Conservation (phyloP, 2,113 vertebrate species). For the Felis chaus region DNA sequence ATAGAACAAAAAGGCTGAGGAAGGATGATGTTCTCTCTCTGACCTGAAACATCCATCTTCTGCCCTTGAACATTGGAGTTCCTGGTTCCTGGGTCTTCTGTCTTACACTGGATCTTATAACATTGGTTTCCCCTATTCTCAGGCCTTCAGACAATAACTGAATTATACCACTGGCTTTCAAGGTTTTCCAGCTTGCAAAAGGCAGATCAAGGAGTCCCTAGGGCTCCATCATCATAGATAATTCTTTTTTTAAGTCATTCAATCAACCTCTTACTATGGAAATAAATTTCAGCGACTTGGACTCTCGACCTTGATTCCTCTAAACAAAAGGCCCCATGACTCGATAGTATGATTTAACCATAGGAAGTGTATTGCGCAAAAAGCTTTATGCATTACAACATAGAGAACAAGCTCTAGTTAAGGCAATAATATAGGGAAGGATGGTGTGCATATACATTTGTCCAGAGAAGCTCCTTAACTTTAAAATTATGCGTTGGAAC, state of each 20-base stretch:
- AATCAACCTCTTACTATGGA: constrained; percentile 30
- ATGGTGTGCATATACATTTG: no score
- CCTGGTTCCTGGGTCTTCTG: not conserved
- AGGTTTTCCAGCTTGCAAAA: not conserved
- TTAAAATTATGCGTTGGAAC: not conserved
- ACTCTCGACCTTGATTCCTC: not conserved
- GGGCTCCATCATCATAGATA: not conserved
- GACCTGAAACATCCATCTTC: not conserved
- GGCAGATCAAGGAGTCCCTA: not conserved
- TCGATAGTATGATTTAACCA: not conserved
- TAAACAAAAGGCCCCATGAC: not conserved
- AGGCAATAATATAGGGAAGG: not conserved
- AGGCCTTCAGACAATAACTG: not conserved
- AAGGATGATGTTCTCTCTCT: not conserved
- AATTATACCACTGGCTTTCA: not conserved
- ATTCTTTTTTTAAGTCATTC: not conserved
- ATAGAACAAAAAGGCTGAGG: not conserved
- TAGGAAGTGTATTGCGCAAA: not conserved
- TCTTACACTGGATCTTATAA: not conserved
- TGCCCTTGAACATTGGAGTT: not conserved
- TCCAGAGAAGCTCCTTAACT: not conserved
- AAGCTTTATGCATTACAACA: fast-evolving
- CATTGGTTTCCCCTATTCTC: not conserved
- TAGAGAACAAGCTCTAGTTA: not conserved
- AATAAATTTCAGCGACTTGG: constrained; percentile 12